Evolutionary conservation across 1,140 invertebrate species (phyloP).

Genomic region (Anastrepha obliqua): DNA sequence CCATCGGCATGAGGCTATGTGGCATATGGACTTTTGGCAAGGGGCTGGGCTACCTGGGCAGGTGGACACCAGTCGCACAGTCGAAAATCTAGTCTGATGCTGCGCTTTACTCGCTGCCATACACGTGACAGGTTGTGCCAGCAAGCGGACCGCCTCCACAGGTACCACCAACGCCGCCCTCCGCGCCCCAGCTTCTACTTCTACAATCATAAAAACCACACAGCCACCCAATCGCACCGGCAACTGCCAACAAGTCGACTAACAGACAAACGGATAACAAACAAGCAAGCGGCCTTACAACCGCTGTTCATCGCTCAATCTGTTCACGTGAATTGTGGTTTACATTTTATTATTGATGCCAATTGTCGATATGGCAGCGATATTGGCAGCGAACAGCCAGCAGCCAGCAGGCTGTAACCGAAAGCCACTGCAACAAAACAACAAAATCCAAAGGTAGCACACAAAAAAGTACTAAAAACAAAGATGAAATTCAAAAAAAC

Average conservation of each 20-base stretch:
- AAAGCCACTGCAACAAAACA: not conserved
- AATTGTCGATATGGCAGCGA: constrained; percentile 56
- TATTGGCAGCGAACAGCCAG: constrained; percentile 27
- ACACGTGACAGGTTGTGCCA: constrained; percentile 32
- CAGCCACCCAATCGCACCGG: constrained; percentile 15
- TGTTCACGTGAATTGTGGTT: constrained; percentile 58
- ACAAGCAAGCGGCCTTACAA: constrained; percentile 20
- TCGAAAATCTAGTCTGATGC: not conserved
- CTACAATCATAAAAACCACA: not conserved
- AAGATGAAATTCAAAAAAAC: not conserved
- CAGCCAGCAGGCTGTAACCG: not conserved
- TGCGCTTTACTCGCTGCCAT: not conserved
- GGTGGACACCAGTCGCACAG: not conserved
- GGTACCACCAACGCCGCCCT: not conserved
- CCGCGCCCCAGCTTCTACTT: not conserved
- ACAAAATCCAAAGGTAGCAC: not conserved
- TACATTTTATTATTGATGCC: constrained; percentile 59
- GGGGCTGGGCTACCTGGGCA: constrained; percentile 29
- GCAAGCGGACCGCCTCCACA: constrained; percentile 38
- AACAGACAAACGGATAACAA: constrained; percentile 27
- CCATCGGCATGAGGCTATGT: not conserved
- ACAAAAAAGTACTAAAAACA: not conserved
- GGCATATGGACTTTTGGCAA: not conserved
- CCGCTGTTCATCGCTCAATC: constrained; percentile 52
- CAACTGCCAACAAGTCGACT: not conserved